Base-by-base conservation (phyloP, 2,113 vertebrate species). In the Caranx ignobilis region DNA sequence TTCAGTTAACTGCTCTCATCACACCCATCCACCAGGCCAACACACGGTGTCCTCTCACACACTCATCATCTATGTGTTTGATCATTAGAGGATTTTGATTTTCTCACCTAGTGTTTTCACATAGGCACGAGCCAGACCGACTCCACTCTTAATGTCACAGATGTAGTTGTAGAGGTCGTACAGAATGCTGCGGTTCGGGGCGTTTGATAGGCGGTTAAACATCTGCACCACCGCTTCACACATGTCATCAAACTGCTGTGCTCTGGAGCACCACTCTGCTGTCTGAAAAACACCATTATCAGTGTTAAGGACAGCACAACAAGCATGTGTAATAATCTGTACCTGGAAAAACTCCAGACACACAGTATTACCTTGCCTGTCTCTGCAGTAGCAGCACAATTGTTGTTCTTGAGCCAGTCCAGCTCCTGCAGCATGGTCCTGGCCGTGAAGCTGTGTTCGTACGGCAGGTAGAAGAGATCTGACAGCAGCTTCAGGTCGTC, bases 101-200 rank as follows among this genome's bases (percentile, higher is more conserved):
- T 79, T 81, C 79, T 67, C 82, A 92, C 87, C 83, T 0, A 97
- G 95, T 77, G 96, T 96, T 89, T 97, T 97, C 77, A 99, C 96
- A 94, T 97, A 97, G 84, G 97, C 95, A 85, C 96, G 97, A 89
- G 98, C 97, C 96, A 99, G 94, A 60, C 95, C 96, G 77, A 99
- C 97, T 73, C 98, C 98, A 81, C 98, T 98, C 96, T 99, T 99
- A 94, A 99, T 99, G 93, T 99, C 98, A 94, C 97, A 98, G 93
- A 99, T 97, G 93, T 99, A 99, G 93, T 97, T 96, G 95, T 99
- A 99, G 90, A 99, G 96, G 88, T 99, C 98, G 79, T 99, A 99
- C 56, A 99, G 96, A 85, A 99, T 96, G 77, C 95, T 95, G 91
- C 98, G 95, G 94, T 99, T 99, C 80, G 98, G 97, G 65, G 95